phyloP scores from a whole-genome alignment of 2,888 invertebrate species.

The Epistrophe grossulariae region DNA sequence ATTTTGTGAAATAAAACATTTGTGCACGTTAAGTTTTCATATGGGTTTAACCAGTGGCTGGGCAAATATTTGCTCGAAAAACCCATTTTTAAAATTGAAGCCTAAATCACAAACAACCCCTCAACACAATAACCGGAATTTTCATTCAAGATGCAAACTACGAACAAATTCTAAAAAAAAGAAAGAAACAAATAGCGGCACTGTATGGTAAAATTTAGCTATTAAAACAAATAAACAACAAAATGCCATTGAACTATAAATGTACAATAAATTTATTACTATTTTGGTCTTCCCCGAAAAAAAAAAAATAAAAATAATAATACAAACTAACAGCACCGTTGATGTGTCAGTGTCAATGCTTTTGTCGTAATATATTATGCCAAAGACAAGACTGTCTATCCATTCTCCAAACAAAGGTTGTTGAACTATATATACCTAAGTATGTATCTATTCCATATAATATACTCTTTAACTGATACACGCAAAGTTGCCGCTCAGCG shows the following conservation, averaged over 20 bases:
- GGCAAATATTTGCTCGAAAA: too few species aligned
- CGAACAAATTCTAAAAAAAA: neutral
- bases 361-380: slow-evolving; percentile 5
- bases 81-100: too few species aligned
- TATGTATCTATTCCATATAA: neutral
- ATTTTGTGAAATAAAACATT: too few species aligned
- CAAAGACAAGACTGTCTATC: neutral
- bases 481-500: neutral
- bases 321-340: slow-evolving; percentile 16
- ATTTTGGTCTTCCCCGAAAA: slow-evolving; percentile 7
- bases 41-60: too few species aligned
- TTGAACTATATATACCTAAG: slow-evolving; percentile 19
- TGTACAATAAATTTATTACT: neutral
- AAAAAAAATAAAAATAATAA: neutral
- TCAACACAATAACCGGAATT: neutral
- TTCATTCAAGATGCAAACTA: neutral
- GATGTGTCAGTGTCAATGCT: slow-evolving; percentile 23
- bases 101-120: neutral
- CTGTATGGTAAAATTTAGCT: neutral
- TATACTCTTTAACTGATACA: slow-evolving; percentile 5
- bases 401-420: slow-evolving; percentile 19
- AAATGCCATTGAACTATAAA: slow-evolving; percentile 30
- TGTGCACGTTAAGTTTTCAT: too few species aligned
- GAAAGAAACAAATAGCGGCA: neutral
- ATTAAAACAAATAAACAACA: slow-evolving; percentile 15